A percentile compares a stretch with the other conserved stretches of the same genome.
Evolutionary conservation across 2,797 vertebrate species (phyloP).

Genomic region (Xyrichtys novacula): DNA sequence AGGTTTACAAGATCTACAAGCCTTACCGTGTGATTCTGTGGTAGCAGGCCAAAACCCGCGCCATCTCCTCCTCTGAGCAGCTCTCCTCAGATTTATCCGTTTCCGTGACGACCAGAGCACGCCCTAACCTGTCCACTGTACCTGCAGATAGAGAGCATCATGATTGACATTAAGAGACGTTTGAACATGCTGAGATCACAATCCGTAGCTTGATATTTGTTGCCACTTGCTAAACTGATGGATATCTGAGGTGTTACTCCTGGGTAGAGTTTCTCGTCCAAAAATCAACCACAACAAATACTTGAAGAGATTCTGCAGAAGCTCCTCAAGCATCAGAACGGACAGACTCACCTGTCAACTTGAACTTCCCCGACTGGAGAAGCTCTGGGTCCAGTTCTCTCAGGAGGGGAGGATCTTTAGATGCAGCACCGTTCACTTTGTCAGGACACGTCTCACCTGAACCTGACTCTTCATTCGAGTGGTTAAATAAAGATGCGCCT

Average conservation of each 20-base stretch:
- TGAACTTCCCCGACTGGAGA: constrained; percentile 83
- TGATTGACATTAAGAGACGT: background rate
- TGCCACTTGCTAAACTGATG: background rate
- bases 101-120: constrained; percentile 77
- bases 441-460: constrained; percentile 52
- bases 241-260: too few species aligned
- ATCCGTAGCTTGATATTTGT: background rate
- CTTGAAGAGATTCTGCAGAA: too few species aligned
- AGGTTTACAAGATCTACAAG: background rate
- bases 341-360: constrained; percentile 77
- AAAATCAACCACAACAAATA: too few species aligned
- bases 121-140: constrained; percentile 84
- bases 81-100: constrained; percentile 63
- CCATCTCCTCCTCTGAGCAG: constrained; percentile 66
- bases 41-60: constrained; percentile 80
- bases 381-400: constrained; percentile 78
- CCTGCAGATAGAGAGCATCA: constrained; percentile 61
- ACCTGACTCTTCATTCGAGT: constrained; percentile 56
- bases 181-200: background rate
- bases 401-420: constrained; percentile 69
- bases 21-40: constrained; percentile 82
- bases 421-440: constrained; percentile 53
- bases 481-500: constrained; percentile 62
- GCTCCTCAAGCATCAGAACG: too few species aligned
- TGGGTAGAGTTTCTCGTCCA: too few species aligned